A percentile compares a stretch with the other conserved stretches of the same genome.
These are phyloP conservation scores for Pseudomyrmex dendroicus DNA, from an alignment of 1,140 invertebrate genomes.

Conservation along the genomic window DNA sequence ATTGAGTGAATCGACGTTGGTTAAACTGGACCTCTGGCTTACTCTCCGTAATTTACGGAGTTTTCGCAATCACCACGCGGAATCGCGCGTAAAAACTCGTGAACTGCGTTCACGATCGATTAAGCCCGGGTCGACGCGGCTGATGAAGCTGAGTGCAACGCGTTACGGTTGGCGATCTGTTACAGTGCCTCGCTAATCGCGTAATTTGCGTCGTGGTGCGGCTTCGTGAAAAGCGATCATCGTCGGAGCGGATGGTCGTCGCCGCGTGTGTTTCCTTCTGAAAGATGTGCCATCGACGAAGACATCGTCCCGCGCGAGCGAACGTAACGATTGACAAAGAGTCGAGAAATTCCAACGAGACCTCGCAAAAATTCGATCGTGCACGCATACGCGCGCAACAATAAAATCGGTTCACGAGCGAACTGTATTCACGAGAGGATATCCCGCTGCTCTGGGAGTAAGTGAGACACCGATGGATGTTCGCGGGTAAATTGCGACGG, in stretches of 20 bases:
- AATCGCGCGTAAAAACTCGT: constrained; percentile 51
- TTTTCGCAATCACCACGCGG: constrained; percentile 50
- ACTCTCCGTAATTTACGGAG: constrained; percentile 29
- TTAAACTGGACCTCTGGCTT: constrained; percentile 1
- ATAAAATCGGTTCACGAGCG: constrained; percentile 47
- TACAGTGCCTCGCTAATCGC: constrained; percentile 44
- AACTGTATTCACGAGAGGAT: constrained; percentile 40
- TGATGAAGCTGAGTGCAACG: constrained; percentile 24
- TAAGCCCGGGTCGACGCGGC: neutral
- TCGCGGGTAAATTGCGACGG: neutral
- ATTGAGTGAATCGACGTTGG: too few relatives aligned
- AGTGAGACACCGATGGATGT: constrained; percentile 10
- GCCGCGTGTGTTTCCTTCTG: neutral
- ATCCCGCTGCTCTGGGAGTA: constrained; percentile 58
- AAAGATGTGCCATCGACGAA: constrained; percentile 59
- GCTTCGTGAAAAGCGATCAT: constrained; percentile 18
- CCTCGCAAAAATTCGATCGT: neutral
- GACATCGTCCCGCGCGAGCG: constrained; percentile 16
- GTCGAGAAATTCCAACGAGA: neutral
- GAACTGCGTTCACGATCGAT: constrained; percentile 40
- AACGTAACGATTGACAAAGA: neutral
- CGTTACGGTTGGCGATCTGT: constrained; percentile 55
- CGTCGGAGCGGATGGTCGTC: neutral
- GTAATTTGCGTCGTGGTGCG: neutral
- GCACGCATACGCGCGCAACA: constrained; percentile 25